A percentile compares a stretch with the other conserved stretches of the same genome.
Evolutionary conservation across 1,140 invertebrate species (phyloP).

Genomic region (Bombus pascuorum): DNA sequence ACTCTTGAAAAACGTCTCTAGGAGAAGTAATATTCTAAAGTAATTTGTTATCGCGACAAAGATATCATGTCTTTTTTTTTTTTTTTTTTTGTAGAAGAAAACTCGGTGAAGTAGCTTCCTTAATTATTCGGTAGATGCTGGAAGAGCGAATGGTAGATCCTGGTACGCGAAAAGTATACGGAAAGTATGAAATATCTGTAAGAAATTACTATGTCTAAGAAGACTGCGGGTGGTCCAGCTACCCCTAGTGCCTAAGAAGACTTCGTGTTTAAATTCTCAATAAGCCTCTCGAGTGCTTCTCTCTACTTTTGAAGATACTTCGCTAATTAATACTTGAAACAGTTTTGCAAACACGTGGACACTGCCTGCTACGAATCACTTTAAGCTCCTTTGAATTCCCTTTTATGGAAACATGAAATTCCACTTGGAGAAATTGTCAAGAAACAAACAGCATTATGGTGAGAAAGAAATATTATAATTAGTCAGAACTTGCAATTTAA

Average conservation of each 20-base stretch:
- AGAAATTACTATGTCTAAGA: constrained; percentile 23
- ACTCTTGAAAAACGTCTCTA: neutral
- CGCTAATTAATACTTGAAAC: constrained; percentile 10
- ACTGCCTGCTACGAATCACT: neutral
- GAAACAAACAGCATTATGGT: neutral
- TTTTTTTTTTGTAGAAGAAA: neutral
- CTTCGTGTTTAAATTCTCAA: constrained; percentile 28
- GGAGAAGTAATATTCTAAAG: neutral
- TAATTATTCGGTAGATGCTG: neutral
- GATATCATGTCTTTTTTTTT: neutral
- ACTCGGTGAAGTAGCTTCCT: neutral
- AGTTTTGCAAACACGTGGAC: neutral
- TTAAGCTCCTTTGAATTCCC: neutral
- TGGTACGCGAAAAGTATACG: neutral
- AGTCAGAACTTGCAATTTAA: too few species aligned
- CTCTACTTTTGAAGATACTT: neutral
- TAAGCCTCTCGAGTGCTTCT: constrained; percentile 1
- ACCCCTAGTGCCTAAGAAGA: neutral
- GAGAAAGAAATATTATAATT: neutral
- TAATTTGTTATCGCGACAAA: neutral
- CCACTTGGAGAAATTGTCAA: neutral
- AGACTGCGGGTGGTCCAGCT: neutral
- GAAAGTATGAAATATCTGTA: neutral
- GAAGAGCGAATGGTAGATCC: neutral
- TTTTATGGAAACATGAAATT: neutral